Conservation (phyloP, 2,113 vertebrate species). For the Oceanites oceanicus region DNA sequence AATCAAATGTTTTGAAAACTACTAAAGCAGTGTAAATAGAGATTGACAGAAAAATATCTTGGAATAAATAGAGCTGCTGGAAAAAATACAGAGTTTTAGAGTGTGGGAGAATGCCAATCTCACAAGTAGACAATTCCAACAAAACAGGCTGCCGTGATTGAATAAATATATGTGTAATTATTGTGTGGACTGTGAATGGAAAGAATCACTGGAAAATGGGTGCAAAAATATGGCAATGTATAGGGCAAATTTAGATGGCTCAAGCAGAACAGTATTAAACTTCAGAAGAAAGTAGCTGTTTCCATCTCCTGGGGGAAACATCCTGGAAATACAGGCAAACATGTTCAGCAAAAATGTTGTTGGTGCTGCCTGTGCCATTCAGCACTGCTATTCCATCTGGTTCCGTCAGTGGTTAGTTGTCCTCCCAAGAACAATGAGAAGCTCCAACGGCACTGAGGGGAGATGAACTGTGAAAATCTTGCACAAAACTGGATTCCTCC, state of each 20-base stretch:
- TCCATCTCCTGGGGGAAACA: background rate
- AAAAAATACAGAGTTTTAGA: background rate
- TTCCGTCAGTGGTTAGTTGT: background rate
- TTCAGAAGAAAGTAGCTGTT: background rate
- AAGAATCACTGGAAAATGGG: background rate
- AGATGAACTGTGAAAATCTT: background rate
- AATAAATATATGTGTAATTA: background rate
- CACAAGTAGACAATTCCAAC: background rate
- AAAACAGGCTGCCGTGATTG: background rate
- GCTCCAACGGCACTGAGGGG: rapidly evolving
- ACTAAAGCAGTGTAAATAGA: background rate
- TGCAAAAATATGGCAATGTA: background rate
- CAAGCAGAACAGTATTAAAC: background rate
- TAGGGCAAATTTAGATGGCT: background rate
- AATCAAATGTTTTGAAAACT: background rate
- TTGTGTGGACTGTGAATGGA: background rate
- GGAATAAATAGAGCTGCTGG: background rate
- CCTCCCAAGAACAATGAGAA: background rate
- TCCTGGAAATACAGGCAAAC: background rate
- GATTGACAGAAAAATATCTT: background rate
- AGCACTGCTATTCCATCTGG: background rate
- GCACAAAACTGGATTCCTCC: background rate
- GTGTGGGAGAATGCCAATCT: background rate
- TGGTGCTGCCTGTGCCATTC: background rate
- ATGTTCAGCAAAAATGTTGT: background rate